Conservation (phyloP, 30 jellyfish, hydroid and myxozoan species). For the Turritopsis dohrnii region DNA sequence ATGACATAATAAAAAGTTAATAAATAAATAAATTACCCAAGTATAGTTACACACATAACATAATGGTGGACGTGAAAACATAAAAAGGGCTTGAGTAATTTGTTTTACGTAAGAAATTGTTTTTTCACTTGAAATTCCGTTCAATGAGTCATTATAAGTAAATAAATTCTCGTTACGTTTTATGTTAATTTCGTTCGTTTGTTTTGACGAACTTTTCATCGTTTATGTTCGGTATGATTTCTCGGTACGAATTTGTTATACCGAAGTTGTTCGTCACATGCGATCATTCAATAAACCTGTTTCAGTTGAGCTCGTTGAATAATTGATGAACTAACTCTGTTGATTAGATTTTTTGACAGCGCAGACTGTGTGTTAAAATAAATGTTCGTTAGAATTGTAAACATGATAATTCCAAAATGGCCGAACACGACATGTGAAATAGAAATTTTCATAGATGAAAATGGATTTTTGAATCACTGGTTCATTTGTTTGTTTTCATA, state of each 20-base stretch:
- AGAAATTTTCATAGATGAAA: background rate
- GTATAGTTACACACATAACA: no score
- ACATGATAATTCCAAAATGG: conserved; percentile 5
- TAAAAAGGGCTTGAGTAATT: no score
- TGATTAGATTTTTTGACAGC: conserved; percentile 3
- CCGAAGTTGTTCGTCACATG: background rate
- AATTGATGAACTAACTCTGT: conserved; percentile 8
- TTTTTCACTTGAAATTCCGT: no score
- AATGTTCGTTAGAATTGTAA: background rate
- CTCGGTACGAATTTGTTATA: background rate
- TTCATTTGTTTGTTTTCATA: background rate
- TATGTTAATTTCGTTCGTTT: background rate
- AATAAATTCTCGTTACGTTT: no score
- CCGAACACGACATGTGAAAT: background rate
- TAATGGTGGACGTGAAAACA: no score
- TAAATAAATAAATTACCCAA: no score
- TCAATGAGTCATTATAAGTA: no score
- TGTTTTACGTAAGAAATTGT: no score
- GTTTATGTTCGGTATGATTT: background rate
- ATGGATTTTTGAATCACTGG: background rate
- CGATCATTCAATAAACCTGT: background rate
- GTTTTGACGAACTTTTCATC: no score
- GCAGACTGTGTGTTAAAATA: background rate
- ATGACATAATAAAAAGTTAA: no score
- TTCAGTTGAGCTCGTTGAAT: conserved; percentile 1